Evolutionary conservation across 2,113 vertebrate genomes (phyloP).

Genomic region (Empidonax alnorum): DNA sequence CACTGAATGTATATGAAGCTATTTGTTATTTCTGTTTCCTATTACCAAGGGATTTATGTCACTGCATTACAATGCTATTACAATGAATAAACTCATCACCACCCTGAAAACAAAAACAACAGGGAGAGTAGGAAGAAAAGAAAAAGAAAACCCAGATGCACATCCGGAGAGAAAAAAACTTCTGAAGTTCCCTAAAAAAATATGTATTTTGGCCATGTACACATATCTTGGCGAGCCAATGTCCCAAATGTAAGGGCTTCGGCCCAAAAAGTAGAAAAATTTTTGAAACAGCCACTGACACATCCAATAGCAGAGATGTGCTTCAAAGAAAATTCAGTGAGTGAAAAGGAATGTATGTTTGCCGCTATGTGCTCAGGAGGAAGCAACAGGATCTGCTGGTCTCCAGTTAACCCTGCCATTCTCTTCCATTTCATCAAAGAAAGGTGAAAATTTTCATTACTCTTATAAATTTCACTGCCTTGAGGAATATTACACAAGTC

Average conservation of each 20-base stretch:
- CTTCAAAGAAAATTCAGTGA: conserved; percentile 24
- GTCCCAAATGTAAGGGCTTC: background rate
- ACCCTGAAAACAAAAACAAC: conserved; percentile 35
- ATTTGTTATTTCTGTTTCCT: conserved; percentile 14
- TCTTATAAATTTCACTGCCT: background rate
- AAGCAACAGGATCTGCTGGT: background rate
- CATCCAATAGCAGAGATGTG: background rate
- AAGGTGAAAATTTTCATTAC: background rate
- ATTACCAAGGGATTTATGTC: conserved; percentile 21
- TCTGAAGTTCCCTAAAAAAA: background rate
- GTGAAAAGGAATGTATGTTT: background rate
- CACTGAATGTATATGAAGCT: background rate
- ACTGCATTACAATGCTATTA: conserved; percentile 34
- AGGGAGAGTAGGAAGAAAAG: background rate
- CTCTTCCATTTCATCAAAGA: background rate
- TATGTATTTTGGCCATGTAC: background rate
- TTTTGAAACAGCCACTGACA: background rate
- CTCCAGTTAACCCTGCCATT: background rate
- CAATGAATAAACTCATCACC: conserved; percentile 9
- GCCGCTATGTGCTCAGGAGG: background rate
- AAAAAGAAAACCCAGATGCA: conserved; percentile 13
- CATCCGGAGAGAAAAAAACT: background rate
- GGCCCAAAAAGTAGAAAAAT: background rate
- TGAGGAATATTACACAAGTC: background rate
- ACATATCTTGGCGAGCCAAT: background rate